A percentile compares a stretch with the other conserved stretches of the same genome.
phyloP scores from a whole-genome alignment of 2,113 vertebrate species.

The Microcebus griseorufus region DNA sequence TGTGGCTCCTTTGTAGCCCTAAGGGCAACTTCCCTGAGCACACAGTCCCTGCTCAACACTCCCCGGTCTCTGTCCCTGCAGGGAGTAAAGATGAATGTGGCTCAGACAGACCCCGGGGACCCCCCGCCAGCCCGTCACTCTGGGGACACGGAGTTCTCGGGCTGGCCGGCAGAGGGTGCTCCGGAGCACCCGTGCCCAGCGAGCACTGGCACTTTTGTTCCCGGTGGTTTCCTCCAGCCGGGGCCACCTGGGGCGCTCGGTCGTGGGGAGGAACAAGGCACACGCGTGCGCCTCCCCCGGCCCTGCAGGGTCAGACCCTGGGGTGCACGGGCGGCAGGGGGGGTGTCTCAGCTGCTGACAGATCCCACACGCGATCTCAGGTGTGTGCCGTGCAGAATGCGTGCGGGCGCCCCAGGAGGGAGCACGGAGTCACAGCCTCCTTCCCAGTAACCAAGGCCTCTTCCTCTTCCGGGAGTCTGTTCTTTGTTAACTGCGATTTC shows the following conservation, averaged over 20 bases:
- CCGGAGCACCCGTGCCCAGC: no score
- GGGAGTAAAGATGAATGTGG: background rate
- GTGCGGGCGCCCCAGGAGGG: background rate
- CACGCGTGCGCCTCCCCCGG: fast-evolving
- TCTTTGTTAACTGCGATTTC: background rate
- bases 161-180: background rate
- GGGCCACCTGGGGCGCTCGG: fast-evolving
- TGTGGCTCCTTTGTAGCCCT: background rate
- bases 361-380: background rate
- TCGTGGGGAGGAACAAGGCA: background rate
- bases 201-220: background rate
- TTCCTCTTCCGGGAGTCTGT: no score
- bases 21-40: background rate
- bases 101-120: background rate
- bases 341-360: background rate
- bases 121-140: no score
- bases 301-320: background rate
- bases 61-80: background rate
- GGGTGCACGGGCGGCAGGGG: background rate
- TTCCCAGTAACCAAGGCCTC: background rate
- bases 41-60: background rate
- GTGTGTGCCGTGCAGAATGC: background rate
- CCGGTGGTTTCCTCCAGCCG: background rate
- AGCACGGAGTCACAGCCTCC: background rate
- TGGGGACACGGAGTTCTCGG: background rate